Base-by-base conservation (phyloP, 1,140 invertebrate species). In the Bombus turneri region DNA sequence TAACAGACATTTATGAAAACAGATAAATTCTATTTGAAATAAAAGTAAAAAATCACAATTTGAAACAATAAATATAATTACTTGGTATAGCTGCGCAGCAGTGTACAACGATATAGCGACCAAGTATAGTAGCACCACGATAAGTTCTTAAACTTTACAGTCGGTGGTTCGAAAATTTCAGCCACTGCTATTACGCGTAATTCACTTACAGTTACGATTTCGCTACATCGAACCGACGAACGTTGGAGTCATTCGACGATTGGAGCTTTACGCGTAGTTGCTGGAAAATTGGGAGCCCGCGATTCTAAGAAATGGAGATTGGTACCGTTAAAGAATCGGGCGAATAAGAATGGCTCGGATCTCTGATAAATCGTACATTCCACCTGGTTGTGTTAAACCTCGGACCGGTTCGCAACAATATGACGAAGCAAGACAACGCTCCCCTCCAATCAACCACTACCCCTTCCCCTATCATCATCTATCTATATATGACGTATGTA, bases 1-100 rank as follows among this genome's bases (percentile, higher is more conserved):
- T 22, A 2, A 53, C 47, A 0, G 5, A 18, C 47, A 1, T 53
- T 43, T 3, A 0, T 0, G 0, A 0, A 43, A 5, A 43, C 43
- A 1, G 47, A 53, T 22, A 22, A 53, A 18, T 22, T 53, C 15
- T 6, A 6, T 18, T 6, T 0, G 47, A 53, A 53, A 53, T 2
- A 53, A 6, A 53, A 22, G 47, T 22, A 53, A 22, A 2, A 8
- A 22, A 2, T 53, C 47, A 22, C 18, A 22, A 53, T 53, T 22
- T 22, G 0, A 53, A 22, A 8, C 47, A 0, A 22, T 53, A 53
- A 53, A 53, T 22, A 8, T 53, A 22, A 53, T 22, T 53, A 53
- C 18, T 53, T 0, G 47, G 18, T 22, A 8, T 18, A 53, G 5
- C 47, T 0, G 47, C 47, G 15, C 47, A 8, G 2, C 18, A 1